Percentiles rank a stretch among this genome's conserved stretches.
phyloP scores from a whole-genome alignment of 1,140 invertebrate genomes.

The Bombus balteatus region DNA sequence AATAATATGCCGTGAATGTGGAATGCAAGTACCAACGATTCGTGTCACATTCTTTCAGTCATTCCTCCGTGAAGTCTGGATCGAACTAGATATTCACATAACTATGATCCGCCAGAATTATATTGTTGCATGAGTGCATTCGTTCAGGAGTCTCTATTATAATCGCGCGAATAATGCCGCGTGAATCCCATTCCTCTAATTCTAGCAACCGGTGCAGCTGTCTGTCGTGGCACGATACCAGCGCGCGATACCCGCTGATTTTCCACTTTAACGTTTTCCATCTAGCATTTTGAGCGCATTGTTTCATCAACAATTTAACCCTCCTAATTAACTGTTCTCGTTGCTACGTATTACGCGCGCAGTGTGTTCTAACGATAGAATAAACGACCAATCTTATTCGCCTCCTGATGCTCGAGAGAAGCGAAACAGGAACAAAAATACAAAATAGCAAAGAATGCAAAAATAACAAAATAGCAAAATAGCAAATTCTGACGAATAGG shows the following conservation, averaged over 20 bases:
- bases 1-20: background rate
- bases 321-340: background rate
- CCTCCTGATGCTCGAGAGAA: background rate
- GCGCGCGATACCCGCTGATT: conserved; percentile 45
- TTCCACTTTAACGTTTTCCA: conserved; percentile 49
- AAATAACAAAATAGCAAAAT: too few species aligned
- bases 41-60: conserved; percentile 45
- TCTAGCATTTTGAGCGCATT: conserved; percentile 38
- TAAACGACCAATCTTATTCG: background rate
- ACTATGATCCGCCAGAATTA: conserved; percentile 71
- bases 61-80: conserved; percentile 45
- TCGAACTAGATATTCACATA: conserved; percentile 63
- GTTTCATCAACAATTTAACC: background rate
- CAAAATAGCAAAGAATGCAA: background rate
- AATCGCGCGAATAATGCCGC: conserved; percentile 62
- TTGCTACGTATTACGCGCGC: background rate
- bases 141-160: conserved; percentile 67
- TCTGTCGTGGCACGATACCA: conserved; percentile 65
- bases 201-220: conserved; percentile 59
- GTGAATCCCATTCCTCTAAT: conserved; percentile 64
- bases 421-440: background rate
- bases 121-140: conserved; percentile 69
- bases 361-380: background rate
- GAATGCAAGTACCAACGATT: background rate
- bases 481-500: too few species aligned